Base-by-base conservation (phyloP, 2,888 invertebrate species). In the Drepana falcataria region DNA sequence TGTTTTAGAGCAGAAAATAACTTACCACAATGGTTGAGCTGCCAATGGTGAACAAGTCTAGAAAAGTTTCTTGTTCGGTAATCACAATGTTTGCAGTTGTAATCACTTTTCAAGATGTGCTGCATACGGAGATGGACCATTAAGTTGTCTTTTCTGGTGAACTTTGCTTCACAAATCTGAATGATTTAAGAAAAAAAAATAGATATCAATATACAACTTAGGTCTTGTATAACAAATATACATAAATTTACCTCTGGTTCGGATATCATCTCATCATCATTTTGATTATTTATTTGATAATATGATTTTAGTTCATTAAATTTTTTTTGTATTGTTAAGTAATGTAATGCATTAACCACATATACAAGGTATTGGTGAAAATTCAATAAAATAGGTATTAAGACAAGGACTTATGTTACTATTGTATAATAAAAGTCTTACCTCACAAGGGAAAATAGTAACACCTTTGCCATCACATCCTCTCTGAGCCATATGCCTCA, bases 101-200 rank as follows among this genome's bases (percentile, higher is more conserved):
- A 85, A 35, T 59, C 61, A 48, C 77, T 71, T 54, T 61, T 69
- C 49, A 72, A 55, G 59, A 87, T 77, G 60, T 86, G 79, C 64
- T 95, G 94, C n/a, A 91, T 91, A 54, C 95, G 90, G 51, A 95
- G 86, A 82, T 95, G 95, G 58, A 95, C 95, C 55, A 94, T 92
- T 61, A 95, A 82, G 77, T 96, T 95, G 72, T 95, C 95, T 77
- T 95, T 95, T 59, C 95, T 93, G 35, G 94, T 93, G 70, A 94
- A 95, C 59, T 78, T 81, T 69, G 93, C 91, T 52, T 89, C 78
- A 69, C 95, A 95, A 44, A 94, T 93, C 94, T 94, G 76, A 80
- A 81, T 21, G 60, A 58, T 51, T 54, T 48, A 48, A 48, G 37
- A 47, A 53, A 52, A 35, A 57, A 49, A 21, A 21, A 21, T 21